Percentiles rank a stretch among this genome's conserved stretches.
Conservation (phyloP, 2,797 vertebrate genomes). For the Scleropages formosus region DNA sequence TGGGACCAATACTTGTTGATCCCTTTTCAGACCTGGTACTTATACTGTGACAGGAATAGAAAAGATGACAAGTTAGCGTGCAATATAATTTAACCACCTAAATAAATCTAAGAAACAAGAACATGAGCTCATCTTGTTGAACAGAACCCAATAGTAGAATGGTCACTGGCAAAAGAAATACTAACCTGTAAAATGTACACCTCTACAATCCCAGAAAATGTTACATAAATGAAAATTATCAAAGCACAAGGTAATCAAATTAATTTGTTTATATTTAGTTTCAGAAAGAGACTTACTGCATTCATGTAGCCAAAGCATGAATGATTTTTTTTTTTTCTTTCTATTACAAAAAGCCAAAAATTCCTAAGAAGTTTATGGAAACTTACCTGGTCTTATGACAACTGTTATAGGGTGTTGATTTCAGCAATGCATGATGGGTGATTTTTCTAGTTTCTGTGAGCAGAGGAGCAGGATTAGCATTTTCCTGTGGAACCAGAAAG, state of each 20-base stretch:
- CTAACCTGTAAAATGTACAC: too few species aligned
- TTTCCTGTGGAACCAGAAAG: conserved; percentile 50
- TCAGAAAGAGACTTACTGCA: background rate
- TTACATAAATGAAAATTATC: background rate
- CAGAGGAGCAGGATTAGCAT: conserved; percentile 74
- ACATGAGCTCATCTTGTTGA: too few species aligned
- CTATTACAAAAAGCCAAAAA: background rate
- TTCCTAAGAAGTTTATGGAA: background rate
- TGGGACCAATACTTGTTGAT: background rate
- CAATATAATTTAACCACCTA: background rate
- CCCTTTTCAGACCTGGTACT: conserved; percentile 54
- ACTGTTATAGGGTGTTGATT: conserved; percentile 78
- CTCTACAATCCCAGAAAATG: too few species aligned
- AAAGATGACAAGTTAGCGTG: background rate
- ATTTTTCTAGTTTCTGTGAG: conserved; percentile 75
- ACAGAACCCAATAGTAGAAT: too few species aligned
- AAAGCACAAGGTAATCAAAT: background rate
- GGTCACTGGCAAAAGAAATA: too few species aligned
- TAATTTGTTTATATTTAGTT: background rate
- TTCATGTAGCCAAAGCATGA: too few species aligned
- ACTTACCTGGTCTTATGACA: conserved; percentile 75
- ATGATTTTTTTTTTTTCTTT: background rate
- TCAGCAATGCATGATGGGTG: conserved; percentile 78
- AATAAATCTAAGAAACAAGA: too few species aligned
- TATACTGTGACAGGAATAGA: conserved; percentile 25